These are phyloP conservation scores for Eretmochelys imbricata DNA, from an alignment of 2,113 vertebrate species.

Conservation along the genomic window DNA sequence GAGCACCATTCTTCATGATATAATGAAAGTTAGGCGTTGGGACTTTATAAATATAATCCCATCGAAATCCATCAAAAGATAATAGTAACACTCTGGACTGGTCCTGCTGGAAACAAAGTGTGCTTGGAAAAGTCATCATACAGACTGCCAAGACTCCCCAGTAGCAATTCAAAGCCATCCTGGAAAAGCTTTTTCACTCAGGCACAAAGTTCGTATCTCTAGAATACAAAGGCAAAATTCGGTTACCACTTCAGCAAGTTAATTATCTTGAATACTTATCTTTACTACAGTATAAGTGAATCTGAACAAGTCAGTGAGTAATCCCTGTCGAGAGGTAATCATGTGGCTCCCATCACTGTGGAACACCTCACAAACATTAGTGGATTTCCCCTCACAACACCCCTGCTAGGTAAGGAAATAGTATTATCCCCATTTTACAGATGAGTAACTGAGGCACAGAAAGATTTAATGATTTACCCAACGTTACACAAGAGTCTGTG, in stretches of 20 bases:
- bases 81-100: slow-evolving; percentile 84
- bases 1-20: slow-evolving; percentile 82
- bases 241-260: background rate
- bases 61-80: slow-evolving; percentile 94
- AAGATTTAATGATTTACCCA: background rate
- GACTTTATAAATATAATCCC: slow-evolving; percentile 90
- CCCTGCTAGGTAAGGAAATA: background rate
- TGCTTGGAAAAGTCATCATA: background rate
- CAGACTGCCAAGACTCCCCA: slow-evolving; percentile 26
- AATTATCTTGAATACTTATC: background rate
- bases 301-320: background rate
- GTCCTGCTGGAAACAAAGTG: slow-evolving; percentile 36
- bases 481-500: background rate
- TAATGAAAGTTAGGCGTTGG: slow-evolving; percentile 84
- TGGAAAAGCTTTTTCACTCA: background rate
- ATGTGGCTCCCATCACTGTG: background rate
- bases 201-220: slow-evolving; percentile 49
- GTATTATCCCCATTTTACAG: background rate
- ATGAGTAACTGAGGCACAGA: background rate
- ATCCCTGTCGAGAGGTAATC: background rate
- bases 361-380: background rate
- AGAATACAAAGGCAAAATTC: slow-evolving; percentile 30
- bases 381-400: background rate
- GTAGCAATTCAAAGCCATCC: slow-evolving; percentile 46
- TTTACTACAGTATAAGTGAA: background rate